These are phyloP conservation scores for Poeciliopsis turneri DNA, from an alignment of 2,797 vertebrate genomes.

Conservation along the genomic window DNA sequence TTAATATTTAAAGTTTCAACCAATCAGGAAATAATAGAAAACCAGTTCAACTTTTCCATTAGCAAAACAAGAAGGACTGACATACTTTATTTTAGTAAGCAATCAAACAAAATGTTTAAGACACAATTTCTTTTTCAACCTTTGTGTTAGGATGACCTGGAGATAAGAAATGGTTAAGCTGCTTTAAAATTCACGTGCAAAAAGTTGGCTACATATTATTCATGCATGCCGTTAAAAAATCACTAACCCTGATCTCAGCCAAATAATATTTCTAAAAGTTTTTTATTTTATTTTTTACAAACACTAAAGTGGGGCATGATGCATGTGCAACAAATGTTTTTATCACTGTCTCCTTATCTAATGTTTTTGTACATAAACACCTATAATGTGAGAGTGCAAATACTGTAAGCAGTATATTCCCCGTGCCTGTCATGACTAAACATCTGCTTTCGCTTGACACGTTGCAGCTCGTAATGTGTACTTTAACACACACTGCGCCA, in stretches of 20 bases:
- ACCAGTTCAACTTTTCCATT: not conserved
- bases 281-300: not conserved
- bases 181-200: not conserved
- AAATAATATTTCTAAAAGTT: not conserved
- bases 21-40: not conserved
- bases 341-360: not conserved
- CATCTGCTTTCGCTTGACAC: conserved; percentile 60
- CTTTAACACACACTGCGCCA: conserved; percentile 48
- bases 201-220: not conserved
- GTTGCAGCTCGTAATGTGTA: conserved; percentile 60
- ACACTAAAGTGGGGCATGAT: not conserved
- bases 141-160: not conserved
- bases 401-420: conserved; percentile 33
- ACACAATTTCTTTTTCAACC: not conserved
- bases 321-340: not conserved
- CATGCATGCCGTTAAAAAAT: not conserved
- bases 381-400: not conserved
- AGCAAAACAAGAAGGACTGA: not conserved
- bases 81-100: not conserved
- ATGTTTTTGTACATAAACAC: not conserved
- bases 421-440: conserved; percentile 60
- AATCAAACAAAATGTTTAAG: not conserved
- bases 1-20: not conserved
- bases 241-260: not conserved
- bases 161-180: not conserved